Evolutionary conservation across 2,888 invertebrate species (phyloP), one percentile per base, ranked within the genome.

Genomic region (Theretra japonica): DNA sequence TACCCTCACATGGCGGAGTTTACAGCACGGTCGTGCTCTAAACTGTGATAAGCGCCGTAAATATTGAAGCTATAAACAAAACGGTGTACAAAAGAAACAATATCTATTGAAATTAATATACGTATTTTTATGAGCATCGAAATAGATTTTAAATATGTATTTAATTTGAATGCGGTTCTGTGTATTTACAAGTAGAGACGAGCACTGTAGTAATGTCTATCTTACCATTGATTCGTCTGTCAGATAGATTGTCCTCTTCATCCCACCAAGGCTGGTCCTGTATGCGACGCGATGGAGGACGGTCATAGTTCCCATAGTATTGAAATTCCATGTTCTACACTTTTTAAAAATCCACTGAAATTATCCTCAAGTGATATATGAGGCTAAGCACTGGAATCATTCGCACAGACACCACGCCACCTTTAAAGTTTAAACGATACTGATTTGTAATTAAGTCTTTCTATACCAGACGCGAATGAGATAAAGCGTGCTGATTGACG

Each of bases 191-290:
- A 41, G 23, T 58, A 68, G n/a, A 28, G 60, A 57, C 62, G n/a
- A 69, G 70, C 28, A 71, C 23, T 19, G 30, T 69, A 65, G 15
- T 41, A 48, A 25, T 23, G 41, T 23, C 56, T 33, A n/a, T 72
- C 88, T 90, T 88, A 94, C 94, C 94, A 82, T 93, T 88, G 65
- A 90, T 84, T 59, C 87, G 88, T 75, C 94, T 86, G 82, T 94
- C 93, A 19, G 93, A 91, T 21, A 94, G 86, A 2, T 86, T 94
- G 75, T 94, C 94, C 73, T 94, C 94, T 77, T 94, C 94, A 56
- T 94, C 94, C 94, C 94, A 94, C 87, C 91, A 89, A 1, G 93
- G 94, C 73, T 89, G 89, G 25, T 94, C 94, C 57, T 87, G 86
- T 59, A 87, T 80, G 75, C 90, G 82, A 58, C 90, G 86, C 69